Conservation (phyloP, 37 sponge, comb jelly and placozoan species). For the Ephydatia muelleri region DNA sequence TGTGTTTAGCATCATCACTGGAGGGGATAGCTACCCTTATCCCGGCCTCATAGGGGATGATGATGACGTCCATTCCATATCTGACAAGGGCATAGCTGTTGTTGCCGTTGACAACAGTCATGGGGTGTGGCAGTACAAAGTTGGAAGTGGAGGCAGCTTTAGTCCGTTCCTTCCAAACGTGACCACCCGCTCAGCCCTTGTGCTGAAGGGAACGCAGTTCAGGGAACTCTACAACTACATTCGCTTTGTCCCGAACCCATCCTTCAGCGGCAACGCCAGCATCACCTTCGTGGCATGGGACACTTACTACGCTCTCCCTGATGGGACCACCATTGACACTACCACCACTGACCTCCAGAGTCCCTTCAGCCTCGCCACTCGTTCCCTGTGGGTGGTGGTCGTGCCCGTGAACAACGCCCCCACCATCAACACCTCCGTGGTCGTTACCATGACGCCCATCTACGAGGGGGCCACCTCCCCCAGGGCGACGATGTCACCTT, state of each 20-base stretch:
- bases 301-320: conserved; percentile 53
- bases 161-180: conserved; percentile 22
- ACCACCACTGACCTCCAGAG: conserved; percentile 29
- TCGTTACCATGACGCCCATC: conserved; percentile 63
- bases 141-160: conserved; percentile 23
- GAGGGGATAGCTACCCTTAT: not conserved
- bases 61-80: conserved; percentile 31
- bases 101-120: conserved; percentile 55
- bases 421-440: conserved; percentile 44
- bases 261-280: conserved; percentile 72
- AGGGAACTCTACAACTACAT: conserved; percentile 37
- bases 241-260: conserved; percentile 73
- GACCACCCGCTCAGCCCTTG: conserved; percentile 32
- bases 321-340: conserved; percentile 49
- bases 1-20: conserved; percentile 43
- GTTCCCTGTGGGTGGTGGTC: conserved; percentile 51
- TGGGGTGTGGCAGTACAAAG: conserved; percentile 75
- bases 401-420: conserved; percentile 93
- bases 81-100: conserved; percentile 76
- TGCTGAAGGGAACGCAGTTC: conserved; percentile 45
- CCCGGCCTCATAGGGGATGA: conserved; percentile 73
- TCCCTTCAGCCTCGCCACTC: conserved; percentile 68
- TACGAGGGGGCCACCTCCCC: conserved; percentile 61
- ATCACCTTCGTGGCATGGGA: conserved; percentile 91
- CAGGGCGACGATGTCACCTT: conserved; percentile 63